These are phyloP conservation scores for Pseudorasbora parva DNA, from an alignment of 2,113 vertebrate species.

Conservation along the genomic window DNA sequence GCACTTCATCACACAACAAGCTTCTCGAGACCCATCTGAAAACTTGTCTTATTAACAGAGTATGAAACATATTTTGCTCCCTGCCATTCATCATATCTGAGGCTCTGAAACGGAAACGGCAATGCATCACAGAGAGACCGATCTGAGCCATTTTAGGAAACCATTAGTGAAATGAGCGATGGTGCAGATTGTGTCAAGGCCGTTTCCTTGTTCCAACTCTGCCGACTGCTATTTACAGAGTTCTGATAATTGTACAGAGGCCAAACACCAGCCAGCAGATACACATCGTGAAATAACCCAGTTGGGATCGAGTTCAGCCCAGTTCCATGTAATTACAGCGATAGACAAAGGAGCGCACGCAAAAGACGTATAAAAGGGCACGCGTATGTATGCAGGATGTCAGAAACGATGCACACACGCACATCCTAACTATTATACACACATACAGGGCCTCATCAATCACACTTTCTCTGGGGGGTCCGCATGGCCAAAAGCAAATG, in stretches of 20 bases:
- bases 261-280: conserved; percentile 69
- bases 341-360: conserved; percentile 32
- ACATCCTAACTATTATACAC: conserved; percentile 40
- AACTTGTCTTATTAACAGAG: conserved; percentile 48
- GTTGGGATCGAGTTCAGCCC: conserved; percentile 60
- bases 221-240: conserved; percentile 75
- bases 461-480: conserved; percentile 69
- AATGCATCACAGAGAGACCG: conserved; percentile 48
- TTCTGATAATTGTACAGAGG: conserved; percentile 65
- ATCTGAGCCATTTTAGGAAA: conserved; percentile 66
- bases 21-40: conserved; percentile 29
- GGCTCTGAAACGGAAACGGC: conserved; percentile 54
- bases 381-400: conserved; percentile 28
- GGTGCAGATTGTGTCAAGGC: conserved; percentile 69
- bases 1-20: conserved; percentile 45
- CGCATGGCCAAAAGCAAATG: conserved; percentile 67
- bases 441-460: conserved; percentile 68
- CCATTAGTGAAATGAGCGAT: conserved; percentile 64
- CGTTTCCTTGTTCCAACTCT: conserved; percentile 65
- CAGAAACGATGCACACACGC: conserved; percentile 4
- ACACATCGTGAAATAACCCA: conserved; percentile 65
- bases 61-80: conserved; percentile 53
- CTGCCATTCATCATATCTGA: conserved; percentile 57
- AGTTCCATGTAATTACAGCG: conserved; percentile 48
- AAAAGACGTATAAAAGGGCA: conserved; percentile 9